Evolutionary conservation across 2,888 invertebrate genomes (phyloP).

Genomic region (Frankliniella fusca): DNA sequence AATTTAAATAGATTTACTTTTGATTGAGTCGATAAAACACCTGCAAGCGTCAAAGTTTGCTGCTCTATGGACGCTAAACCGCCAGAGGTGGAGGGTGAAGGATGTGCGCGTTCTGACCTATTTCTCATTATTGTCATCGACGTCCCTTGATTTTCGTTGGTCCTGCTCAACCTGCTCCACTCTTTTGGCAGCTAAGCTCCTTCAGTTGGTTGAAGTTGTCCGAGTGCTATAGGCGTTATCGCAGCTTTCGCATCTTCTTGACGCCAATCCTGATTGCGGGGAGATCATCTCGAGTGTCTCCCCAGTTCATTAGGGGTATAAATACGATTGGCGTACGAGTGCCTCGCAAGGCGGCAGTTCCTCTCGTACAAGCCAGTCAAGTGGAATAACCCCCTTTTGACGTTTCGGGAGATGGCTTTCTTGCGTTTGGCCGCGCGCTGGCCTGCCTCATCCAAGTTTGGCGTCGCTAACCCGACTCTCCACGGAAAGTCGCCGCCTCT

Average conservation of each 20-base stretch:
- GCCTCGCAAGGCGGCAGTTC: neutral
- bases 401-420: neutral
- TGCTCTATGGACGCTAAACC: too few species aligned
- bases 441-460: neutral
- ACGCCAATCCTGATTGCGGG: neutral
- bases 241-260: neutral
- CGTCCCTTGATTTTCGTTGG: slow-evolving; percentile 1
- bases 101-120: neutral
- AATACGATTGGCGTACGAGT: neutral
- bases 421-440: neutral
- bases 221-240: neutral
- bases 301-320: neutral
- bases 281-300: neutral
- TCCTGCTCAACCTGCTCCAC: neutral
- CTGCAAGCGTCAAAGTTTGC: too few species aligned
- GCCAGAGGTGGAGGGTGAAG: neutral
- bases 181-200: neutral
- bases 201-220: neutral
- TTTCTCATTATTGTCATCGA: slow-evolving; percentile 13
- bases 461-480: neutral
- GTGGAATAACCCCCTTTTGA: slow-evolving; percentile 5
- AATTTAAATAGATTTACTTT: too few species aligned
- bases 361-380: neutral
- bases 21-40: too few species aligned
- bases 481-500: neutral